Evolutionary conservation across 92 coral and sea anemone species (phyloP).

Genomic region (Montipora capitata): DNA sequence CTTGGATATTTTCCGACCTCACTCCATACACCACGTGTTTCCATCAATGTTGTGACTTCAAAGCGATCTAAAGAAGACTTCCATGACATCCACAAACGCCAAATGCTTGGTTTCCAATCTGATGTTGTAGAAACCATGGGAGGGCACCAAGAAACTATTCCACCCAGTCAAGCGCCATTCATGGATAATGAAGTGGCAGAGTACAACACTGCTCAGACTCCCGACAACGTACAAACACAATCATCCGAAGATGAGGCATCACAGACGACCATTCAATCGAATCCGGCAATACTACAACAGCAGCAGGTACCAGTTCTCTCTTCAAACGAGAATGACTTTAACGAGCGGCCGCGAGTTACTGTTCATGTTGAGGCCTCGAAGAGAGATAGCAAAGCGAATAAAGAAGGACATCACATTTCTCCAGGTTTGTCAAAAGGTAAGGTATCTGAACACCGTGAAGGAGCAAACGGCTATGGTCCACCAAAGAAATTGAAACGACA

Average conservation of each 20-base stretch:
- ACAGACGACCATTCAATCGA: constrained; percentile 3
- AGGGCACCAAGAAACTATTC: constrained; percentile 25
- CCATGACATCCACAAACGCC: constrained; percentile 29
- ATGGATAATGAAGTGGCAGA: constrained; percentile 9
- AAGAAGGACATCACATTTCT: too few species aligned
- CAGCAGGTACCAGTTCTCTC: constrained; percentile 3
- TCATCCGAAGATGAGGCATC: neutral
- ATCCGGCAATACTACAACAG: neutral
- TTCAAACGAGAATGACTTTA: neutral
- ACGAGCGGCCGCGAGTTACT: constrained; percentile 34
- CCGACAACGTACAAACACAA: constrained; percentile 7
- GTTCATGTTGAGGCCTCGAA: constrained; percentile 48
- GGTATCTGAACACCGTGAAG: neutral
- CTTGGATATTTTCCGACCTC: constrained; percentile 30
- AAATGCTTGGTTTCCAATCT: constrained; percentile 1
- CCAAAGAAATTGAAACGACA: constrained; percentile 73
- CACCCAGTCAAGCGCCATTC: constrained; percentile 1
- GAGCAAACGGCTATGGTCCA: neutral
- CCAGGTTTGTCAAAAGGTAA: too few species aligned
- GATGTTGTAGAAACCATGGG: neutral
- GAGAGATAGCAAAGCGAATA: neutral
- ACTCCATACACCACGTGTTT: constrained; percentile 61
- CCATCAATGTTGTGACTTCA: constrained; percentile 77
- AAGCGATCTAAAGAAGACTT: constrained; percentile 50
- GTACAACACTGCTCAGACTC: neutral